Conservation (phyloP, 2,888 invertebrate genomes). For the Alloplasta piceator region DNA sequence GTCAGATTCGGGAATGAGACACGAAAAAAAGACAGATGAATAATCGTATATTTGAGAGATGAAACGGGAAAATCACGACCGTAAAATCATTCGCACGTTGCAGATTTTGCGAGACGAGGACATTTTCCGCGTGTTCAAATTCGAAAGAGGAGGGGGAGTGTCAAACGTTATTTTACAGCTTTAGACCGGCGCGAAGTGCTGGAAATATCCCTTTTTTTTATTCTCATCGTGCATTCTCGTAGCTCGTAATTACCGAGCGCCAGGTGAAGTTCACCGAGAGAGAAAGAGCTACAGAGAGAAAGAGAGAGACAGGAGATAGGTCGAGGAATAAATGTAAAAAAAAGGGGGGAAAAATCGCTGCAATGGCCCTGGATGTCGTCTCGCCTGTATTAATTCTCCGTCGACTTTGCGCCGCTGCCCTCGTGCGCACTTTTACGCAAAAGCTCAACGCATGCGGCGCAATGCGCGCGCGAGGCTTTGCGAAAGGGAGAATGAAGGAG, state of each 20-base stretch:
- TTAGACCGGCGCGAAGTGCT: neutral
- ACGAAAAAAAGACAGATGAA: neutral
- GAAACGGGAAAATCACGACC: neutral
- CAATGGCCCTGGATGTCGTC: constrained; percentile 17
- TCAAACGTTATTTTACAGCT: neutral
- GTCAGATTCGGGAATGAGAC: constrained; percentile 17
- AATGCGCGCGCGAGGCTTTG: neutral
- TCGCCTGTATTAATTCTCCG: constrained; percentile 29
- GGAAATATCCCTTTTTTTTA: constrained; percentile 2
- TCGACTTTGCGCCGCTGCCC: neutral
- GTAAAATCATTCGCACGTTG: too few species aligned
- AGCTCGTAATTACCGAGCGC: constrained; percentile 53
- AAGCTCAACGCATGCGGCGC: neutral
- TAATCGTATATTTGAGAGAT: constrained; percentile 14
- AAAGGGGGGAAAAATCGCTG: constrained; percentile 29
- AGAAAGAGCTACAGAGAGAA: neutral
- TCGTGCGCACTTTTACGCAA: constrained; percentile 1
- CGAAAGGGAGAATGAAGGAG: neutral
- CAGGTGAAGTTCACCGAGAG: constrained; percentile 37
- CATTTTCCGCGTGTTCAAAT: too few species aligned
- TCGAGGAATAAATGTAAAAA: constrained; percentile 16
- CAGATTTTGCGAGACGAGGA: too few species aligned
- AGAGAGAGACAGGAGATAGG: constrained; percentile 12
- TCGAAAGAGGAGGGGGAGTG: neutral
- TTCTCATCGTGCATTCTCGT: constrained; percentile 21